Percentiles rank a stretch among this genome's conserved stretches.
phyloP scores from a whole-genome alignment of 2,113 vertebrate species.

The human (Homo sapiens) region GRCh38 chr18:68782001-68782500 shows the following conservation, averaged over 20 bases:
- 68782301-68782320: neutral
- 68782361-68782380: too few species aligned
- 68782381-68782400: neutral
- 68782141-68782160: neutral
- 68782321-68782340: neutral
- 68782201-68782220: neutral
- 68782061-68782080: neutral
- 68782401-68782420: neutral
- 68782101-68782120: neutral
- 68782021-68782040: neutral
- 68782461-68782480: neutral
- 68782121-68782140: neutral
- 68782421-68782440: neutral
- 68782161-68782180: neutral
- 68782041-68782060: neutral
- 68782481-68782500: neutral
- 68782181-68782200: conserved; percentile 8
- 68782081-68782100: neutral
- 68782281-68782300: neutral
- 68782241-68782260: neutral
- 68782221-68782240: neutral
- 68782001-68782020: conserved; percentile 27
- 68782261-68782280: neutral
- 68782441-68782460: neutral
- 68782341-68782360: neutral